Conservation (phyloP, 2,797 vertebrate genomes). For the Harpagifer antarcticus region DNA sequence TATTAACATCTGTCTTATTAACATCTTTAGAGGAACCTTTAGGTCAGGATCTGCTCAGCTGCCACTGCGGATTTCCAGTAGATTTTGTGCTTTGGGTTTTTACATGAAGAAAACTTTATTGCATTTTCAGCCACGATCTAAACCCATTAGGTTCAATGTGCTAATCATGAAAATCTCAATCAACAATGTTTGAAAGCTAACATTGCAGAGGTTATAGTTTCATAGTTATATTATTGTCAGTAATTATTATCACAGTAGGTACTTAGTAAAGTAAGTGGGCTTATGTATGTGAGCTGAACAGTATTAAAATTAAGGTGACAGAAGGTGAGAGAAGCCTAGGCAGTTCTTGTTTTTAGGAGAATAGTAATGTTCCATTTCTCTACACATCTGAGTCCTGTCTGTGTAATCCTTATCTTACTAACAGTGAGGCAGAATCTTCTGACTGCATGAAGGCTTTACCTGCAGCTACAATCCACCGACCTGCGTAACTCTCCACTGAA, state of each 20-base stretch:
- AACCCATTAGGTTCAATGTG: background rate
- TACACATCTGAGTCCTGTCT: constrained; percentile 31
- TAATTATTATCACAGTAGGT: constrained; percentile 3
- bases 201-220: constrained; percentile 5
- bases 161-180: constrained; percentile 10
- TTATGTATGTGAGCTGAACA: constrained; percentile 16
- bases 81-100: background rate
- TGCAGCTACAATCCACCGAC: constrained; percentile 30
- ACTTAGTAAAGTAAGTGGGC: background rate
- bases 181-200: constrained; percentile 9
- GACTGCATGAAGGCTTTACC: constrained; percentile 33
- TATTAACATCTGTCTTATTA: too few species aligned
- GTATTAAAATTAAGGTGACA: background rate
- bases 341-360: constrained; percentile 13
- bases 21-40: too few species aligned
- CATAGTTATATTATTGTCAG: constrained; percentile 6
- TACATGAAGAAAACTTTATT: constrained; percentile 16
- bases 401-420: constrained; percentile 47
- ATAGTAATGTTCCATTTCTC: constrained; percentile 46
- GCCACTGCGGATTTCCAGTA: too few species aligned
- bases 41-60: background rate
- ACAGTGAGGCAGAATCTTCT: constrained; percentile 42
- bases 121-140: background rate
- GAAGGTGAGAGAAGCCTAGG: background rate
- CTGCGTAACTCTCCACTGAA: constrained; percentile 10